Evolutionary conservation across 2,888 invertebrate species (phyloP).

Genomic region (Torymus auratus): DNA sequence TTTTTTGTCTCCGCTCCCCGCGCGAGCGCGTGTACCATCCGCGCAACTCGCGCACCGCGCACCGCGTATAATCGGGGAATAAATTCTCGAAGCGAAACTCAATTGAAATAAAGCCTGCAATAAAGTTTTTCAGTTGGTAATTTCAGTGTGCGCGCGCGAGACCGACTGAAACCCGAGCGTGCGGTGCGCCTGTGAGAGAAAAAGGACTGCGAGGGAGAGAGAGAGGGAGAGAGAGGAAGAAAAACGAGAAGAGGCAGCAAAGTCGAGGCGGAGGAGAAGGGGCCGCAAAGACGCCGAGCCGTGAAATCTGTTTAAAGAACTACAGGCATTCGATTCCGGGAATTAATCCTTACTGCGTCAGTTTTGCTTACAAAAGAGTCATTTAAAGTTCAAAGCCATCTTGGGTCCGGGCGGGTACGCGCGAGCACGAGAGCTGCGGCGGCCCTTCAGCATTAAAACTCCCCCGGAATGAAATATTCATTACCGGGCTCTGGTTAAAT

Average conservation of each 20-base stretch:
- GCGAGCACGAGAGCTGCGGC: too few species aligned
- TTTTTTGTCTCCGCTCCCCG: not conserved
- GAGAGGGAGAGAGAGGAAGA: not conserved
- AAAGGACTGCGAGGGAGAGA: not conserved
- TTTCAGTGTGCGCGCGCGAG: conserved; percentile 15
- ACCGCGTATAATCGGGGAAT: conserved; percentile 37
- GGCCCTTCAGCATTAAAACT: conserved; percentile 53
- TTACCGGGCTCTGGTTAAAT: conserved; percentile 50
- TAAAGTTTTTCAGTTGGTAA: conserved; percentile 50
- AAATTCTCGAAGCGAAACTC: conserved; percentile 42
- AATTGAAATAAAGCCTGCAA: conserved; percentile 54
- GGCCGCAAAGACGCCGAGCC: not conserved
- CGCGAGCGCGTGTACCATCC: not conserved
- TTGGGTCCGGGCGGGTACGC: conserved; percentile 1
- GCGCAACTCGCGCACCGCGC: not conserved
- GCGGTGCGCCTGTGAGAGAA: not conserved
- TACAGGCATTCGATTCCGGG: conserved; percentile 40
- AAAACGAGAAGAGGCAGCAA: not conserved
- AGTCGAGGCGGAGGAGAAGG: not conserved
- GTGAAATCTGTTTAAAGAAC: conserved; percentile 45
- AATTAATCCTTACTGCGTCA: conserved; percentile 53
- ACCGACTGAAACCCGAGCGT: conserved; percentile 10
- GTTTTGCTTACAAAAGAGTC: conserved; percentile 57
- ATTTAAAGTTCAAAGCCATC: conserved; percentile 56
- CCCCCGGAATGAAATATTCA: conserved; percentile 55